Base-by-base conservation (phyloP, 1,140 invertebrate species). In the Hylyphantes graminicola region DNA sequence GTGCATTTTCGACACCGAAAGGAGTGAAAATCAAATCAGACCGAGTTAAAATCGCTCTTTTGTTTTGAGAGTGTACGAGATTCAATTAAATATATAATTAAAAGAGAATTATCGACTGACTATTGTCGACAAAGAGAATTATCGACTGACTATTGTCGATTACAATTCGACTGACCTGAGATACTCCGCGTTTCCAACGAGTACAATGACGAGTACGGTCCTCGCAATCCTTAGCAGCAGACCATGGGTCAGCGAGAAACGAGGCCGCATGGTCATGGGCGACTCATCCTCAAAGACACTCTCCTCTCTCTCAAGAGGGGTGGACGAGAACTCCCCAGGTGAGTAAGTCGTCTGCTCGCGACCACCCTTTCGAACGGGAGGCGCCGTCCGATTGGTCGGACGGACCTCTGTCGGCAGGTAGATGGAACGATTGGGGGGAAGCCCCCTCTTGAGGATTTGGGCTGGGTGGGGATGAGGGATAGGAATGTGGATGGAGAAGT, bases 361-460 rank as follows among this genome's bases (percentile, higher is more conserved):
- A 57, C 72, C 54, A 55, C 72, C 72, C 72, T 74, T 65, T 74
- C 51, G 21, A 55, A 57, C 48, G 72, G 72, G 12, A 74, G 72
- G 51, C 72, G 68, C 48, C 54, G 54, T 53, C 72, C 57, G 17
- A 74, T 74, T 74, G 72, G 72, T 74, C 72, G 72, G 54, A 53
- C 53, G 72, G 72, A 57, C 72, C 72, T 57, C 72, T 57, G 72
- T 53, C 68, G 68, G 68, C 68, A 70, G 68, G 68, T 70, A 70
- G 68, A 70, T 53, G 50, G 68, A 70, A 11, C 15, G 68, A 51
- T 50, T 15, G 65, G 65, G 64, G 68, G 50, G 35, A 17, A n/a
- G 35, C 15, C 68, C 68, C 68, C 68, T n/a, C 50, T 65, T 35
- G 35, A 35, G 35, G 1, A 35, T 35, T 35, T 35, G 5, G 5